phyloP scores from a whole-genome alignment of 2,113 vertebrate species.

The Plectropomus leopardus region DNA sequence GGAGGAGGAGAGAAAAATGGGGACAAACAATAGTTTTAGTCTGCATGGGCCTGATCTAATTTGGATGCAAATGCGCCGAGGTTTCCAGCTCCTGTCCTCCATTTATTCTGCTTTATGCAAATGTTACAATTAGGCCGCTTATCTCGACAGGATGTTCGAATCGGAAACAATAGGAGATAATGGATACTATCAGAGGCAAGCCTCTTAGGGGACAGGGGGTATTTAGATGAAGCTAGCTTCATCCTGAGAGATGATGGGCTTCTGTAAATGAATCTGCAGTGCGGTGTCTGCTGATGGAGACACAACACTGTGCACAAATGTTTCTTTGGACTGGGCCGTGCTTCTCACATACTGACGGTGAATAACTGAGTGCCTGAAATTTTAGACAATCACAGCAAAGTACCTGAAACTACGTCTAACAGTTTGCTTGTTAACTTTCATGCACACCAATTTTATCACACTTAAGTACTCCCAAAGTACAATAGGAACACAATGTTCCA shows the following conservation, averaged over 20 bases:
- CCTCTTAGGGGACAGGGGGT: background rate
- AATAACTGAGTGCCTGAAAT: too few relatives aligned
- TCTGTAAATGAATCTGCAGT: background rate
- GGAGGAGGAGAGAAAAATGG: background rate
- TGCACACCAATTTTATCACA: too few relatives aligned
- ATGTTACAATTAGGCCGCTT: constrained; percentile 24
- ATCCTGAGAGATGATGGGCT: constrained; percentile 5
- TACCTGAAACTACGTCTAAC: too few relatives aligned
- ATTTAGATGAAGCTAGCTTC: constrained; percentile 3
- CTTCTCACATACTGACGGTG: background rate
- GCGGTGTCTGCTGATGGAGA: background rate
- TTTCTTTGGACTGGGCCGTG: background rate
- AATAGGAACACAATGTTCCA: background rate
- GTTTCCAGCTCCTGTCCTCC: background rate
- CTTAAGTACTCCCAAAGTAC: too few relatives aligned
- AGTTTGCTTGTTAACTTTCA: too few relatives aligned
- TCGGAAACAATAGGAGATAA: constrained; percentile 22
- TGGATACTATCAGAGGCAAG: constrained; percentile 7
- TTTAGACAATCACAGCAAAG: background rate
- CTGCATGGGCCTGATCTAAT: constrained; percentile 9
- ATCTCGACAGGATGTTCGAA: background rate
- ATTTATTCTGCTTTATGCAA: constrained; percentile 27
- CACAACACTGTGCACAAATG: background rate
- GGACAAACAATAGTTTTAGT: constrained; percentile 12
- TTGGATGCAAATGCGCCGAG: constrained; percentile 26